A percentile compares a stretch with the other conserved stretches of the same genome.
Conservation (phyloP, 2,113 vertebrate species). For the Pterophyllum scalare region DNA sequence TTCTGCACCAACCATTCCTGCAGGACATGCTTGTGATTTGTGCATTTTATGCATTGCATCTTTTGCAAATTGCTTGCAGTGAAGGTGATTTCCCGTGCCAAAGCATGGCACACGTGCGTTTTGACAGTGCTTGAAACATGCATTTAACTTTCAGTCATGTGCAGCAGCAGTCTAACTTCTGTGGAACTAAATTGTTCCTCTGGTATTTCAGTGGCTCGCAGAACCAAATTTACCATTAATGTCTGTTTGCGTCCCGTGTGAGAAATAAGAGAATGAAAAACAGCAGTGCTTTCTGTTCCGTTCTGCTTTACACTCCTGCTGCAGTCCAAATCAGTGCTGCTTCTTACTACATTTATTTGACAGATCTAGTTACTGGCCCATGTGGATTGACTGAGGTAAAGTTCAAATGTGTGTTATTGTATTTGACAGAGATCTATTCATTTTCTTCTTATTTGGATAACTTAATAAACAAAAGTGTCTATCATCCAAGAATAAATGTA, state of each 20-base stretch:
- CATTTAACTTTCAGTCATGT: not conserved
- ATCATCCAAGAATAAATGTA: not conserved
- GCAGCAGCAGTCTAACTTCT: not conserved
- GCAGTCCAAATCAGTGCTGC: not conserved
- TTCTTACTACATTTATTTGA: not conserved
- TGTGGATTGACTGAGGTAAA: not conserved
- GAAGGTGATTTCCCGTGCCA: not conserved
- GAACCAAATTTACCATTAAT: not conserved
- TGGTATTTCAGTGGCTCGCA: conserved; percentile 3
- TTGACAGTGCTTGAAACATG: conserved; percentile 4
- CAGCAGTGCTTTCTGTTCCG: not conserved
- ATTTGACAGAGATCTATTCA: not conserved
- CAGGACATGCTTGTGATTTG: not conserved
- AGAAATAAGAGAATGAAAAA: not conserved
- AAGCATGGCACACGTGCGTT: not conserved
- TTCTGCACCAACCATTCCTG: not conserved
- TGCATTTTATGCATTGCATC: not conserved
- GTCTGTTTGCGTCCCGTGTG: conserved; percentile 1
- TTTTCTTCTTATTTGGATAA: not conserved
- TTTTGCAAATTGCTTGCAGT: not conserved
- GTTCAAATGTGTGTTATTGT: not conserved
- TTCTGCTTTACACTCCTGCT: not conserved
- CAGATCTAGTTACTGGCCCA: not conserved
- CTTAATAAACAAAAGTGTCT: conserved; percentile 1
- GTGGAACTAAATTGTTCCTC: not conserved